Percentiles rank a stretch among this genome's conserved stretches.
These are phyloP conservation scores for Coilia nasus DNA, from an alignment of 2,797 vertebrate genomes.

Conservation along the genomic window DNA sequence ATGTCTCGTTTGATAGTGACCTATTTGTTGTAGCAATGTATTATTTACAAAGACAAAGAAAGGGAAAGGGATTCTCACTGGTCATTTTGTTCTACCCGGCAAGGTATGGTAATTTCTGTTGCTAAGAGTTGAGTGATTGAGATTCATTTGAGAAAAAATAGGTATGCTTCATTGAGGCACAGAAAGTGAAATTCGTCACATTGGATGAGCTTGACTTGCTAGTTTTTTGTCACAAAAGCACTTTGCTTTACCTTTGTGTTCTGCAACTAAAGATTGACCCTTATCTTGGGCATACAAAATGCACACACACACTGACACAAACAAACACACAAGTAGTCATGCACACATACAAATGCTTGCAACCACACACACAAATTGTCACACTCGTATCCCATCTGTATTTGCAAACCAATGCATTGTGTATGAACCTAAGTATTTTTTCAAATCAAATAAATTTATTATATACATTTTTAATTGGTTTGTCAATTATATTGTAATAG, in stretches of 20 bases:
- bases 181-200: neutral
- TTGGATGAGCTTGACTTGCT: neutral
- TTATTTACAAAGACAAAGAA: neutral
- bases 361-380: neutral
- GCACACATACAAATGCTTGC: neutral
- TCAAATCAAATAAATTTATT: neutral
- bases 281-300: constrained; percentile 5
- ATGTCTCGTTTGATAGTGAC: neutral
- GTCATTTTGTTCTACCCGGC: neutral
- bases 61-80: neutral
- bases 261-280: neutral
- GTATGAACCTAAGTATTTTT: neutral
- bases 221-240: neutral
- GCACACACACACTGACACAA: neutral
- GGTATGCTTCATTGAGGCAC: neutral
- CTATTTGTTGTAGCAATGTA: neutral
- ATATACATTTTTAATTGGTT: neutral
- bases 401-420: neutral
- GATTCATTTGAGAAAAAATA: neutral
- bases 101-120: neutral
- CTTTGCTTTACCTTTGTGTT: constrained; percentile 10
- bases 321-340: neutral
- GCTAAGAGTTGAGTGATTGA: neutral
- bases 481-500: neutral
- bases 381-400: neutral